Evolutionary conservation across 30 jellyfish, hydroid and myxozoan genomes (phyloP).

Genomic region (Sanderia malayensis): DNA sequence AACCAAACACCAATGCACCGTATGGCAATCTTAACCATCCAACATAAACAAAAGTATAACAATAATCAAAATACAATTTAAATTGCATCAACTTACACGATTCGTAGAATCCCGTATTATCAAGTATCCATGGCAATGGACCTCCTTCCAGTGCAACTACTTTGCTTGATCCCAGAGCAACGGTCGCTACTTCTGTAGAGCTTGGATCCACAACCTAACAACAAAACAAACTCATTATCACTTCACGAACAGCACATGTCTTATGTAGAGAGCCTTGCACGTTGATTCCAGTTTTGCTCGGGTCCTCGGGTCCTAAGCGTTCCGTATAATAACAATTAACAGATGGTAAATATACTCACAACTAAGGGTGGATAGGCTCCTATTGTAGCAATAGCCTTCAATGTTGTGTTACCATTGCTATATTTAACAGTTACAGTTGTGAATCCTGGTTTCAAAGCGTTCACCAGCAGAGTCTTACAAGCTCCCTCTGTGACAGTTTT

Average conservation of each 20-base stretch:
- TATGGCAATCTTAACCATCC: not conserved
- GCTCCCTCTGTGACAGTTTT: conserved; percentile 50
- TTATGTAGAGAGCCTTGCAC: too few relatives aligned
- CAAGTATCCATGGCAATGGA: conserved; percentile 96
- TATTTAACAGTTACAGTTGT: conserved; percentile 78
- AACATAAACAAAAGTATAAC: conserved; percentile 2
- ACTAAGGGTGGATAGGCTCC: conserved; percentile 81
- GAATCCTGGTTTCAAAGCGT: conserved; percentile 74
- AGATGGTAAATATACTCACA: too few relatives aligned
- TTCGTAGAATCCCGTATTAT: conserved; percentile 75
- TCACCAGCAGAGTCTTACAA: conserved; percentile 59
- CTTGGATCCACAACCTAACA: conserved; percentile 71
- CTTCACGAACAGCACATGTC: too few relatives aligned
- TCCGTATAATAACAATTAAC: not conserved
- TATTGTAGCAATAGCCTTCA: conserved; percentile 66
- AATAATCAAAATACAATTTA: too few relatives aligned
- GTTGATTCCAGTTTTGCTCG: too few relatives aligned
- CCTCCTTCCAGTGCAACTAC: conserved; percentile 85
- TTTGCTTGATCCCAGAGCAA: conserved; percentile 84
- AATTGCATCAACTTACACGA: conserved; percentile 52
- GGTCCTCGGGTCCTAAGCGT: too few relatives aligned
- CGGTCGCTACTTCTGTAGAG: conserved; percentile 64
- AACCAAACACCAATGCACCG: not conserved
- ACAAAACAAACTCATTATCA: too few relatives aligned
- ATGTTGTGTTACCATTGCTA: conserved; percentile 32